Evolutionary conservation across 2,888 invertebrate species (phyloP).

Genomic region (Elmis aenea): DNA sequence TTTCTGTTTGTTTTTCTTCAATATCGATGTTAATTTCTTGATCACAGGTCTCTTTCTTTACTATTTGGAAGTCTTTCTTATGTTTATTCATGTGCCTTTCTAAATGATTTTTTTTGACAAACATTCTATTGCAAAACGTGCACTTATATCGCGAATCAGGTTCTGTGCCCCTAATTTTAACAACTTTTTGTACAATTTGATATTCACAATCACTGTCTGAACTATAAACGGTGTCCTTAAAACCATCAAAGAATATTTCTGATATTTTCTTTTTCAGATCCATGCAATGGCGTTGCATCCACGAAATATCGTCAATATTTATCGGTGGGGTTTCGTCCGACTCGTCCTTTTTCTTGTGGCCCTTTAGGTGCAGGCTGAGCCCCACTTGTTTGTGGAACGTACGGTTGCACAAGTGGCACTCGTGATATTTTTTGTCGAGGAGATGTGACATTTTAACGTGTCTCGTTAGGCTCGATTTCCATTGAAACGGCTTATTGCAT

Average conservation of each 20-base stretch:
- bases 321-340: no score
- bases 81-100: constrained; percentile 8
- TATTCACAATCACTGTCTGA: constrained; percentile 23
- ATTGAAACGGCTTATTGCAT: constrained; percentile 14
- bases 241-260: constrained; percentile 11
- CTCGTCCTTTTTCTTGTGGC: no score
- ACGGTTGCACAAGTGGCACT: constrained; percentile 12
- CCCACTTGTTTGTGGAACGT: constrained; percentile 10
- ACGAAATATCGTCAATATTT: no score
- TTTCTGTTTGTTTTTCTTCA: constrained; percentile 4
- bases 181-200: constrained; percentile 16
- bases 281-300: no score
- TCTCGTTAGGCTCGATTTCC: constrained; percentile 12
- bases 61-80: no score
- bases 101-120: constrained; percentile 8
- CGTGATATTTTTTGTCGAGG: constrained; percentile 9
- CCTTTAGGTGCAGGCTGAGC: constrained; percentile 8
- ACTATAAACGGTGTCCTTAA: constrained; percentile 18
- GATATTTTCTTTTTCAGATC: constrained; percentile 17
- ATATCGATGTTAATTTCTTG: no score
- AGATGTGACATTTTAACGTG: constrained; percentile 13
- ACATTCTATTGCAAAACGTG: constrained; percentile 16
- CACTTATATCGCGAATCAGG: constrained; percentile 10
- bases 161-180: constrained; percentile 9
- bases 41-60: no score